Percentiles rank a stretch among this genome's conserved stretches.
phyloP scores from a whole-genome alignment of 2,888 invertebrate genomes.

The Ochlodes sylvanus region DNA sequence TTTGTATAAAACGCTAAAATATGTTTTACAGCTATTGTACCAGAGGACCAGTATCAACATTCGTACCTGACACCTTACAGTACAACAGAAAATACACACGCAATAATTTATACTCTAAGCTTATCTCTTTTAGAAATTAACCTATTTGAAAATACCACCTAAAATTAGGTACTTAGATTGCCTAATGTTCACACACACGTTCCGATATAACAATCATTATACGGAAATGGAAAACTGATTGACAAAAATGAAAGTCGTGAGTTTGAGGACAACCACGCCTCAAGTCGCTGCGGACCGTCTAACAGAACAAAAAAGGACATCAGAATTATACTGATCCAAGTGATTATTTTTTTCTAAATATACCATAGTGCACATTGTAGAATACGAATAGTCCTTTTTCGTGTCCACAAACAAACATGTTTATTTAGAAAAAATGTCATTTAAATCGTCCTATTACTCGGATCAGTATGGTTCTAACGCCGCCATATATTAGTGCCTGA shows the following conservation, averaged over 20 bases:
- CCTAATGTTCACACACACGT: conserved; percentile 72
- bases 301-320: too few relatives aligned
- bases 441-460: too few relatives aligned
- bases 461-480: too few relatives aligned
- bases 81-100: conserved; percentile 81
- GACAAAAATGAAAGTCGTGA: conserved; percentile 56
- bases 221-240: conserved; percentile 58
- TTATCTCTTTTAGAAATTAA: conserved; percentile 73
- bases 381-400: too few relatives aligned
- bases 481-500: conserved; percentile 49
- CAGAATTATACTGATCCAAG: too few relatives aligned
- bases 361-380: too few relatives aligned
- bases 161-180: conserved; percentile 74
- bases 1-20: conserved; percentile 83
- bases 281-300: too few relatives aligned
- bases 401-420: too few relatives aligned
- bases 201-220: conserved; percentile 57
- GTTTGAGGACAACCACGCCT: too few relatives aligned
- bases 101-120: conserved; percentile 82
- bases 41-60: conserved; percentile 66
- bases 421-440: too few relatives aligned
- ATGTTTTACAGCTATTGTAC: conserved; percentile 77
- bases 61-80: conserved; percentile 55
- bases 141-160: conserved; percentile 76
- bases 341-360: too few relatives aligned